These are phyloP conservation scores for Enteromius afrohamiltoni DNA, from an alignment of 2,797 vertebrate species.

Conservation along the genomic window DNA sequence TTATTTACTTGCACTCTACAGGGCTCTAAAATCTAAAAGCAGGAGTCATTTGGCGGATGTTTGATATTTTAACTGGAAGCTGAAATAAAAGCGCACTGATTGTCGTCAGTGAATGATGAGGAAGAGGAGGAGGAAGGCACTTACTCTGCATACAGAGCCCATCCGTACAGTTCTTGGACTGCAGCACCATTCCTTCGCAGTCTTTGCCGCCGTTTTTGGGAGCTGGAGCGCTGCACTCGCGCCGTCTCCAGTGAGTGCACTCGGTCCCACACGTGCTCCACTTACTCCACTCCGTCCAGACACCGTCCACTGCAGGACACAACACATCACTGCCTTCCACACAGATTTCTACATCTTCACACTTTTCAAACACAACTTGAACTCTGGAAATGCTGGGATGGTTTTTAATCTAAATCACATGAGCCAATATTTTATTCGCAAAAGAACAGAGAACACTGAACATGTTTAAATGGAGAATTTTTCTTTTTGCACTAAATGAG, in stretches of 20 bases:
- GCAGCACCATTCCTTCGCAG: constrained; percentile 92
- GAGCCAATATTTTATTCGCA: too few species aligned
- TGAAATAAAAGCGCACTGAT: background rate
- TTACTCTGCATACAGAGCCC: constrained; percentile 99
- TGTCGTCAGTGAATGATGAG: background rate
- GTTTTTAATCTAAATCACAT: too few species aligned
- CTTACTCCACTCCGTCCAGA: constrained; percentile 98
- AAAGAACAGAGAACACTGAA: too few species aligned
- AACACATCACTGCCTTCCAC: background rate
- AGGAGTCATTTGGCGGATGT: background rate
- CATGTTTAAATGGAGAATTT: too few species aligned
- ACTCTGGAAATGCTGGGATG: too few species aligned
- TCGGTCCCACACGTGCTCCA: constrained; percentile 98
- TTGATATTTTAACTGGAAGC: background rate
- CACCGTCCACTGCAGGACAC: constrained; percentile 90
- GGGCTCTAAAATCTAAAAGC: background rate
- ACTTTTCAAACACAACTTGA: background rate
- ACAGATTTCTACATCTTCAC: background rate
- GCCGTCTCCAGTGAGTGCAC: constrained; percentile 96
- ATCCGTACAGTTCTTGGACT: constrained; percentile 98
- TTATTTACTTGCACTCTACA: background rate
- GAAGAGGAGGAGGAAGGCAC: constrained; percentile 64
- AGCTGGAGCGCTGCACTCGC: constrained; percentile 89
- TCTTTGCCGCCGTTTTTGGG: constrained; percentile 97
- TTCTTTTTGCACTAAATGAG: too few species aligned